These are phyloP conservation scores for Andrena marginata DNA, from an alignment of 2,888 invertebrate genomes.

Conservation along the genomic window DNA sequence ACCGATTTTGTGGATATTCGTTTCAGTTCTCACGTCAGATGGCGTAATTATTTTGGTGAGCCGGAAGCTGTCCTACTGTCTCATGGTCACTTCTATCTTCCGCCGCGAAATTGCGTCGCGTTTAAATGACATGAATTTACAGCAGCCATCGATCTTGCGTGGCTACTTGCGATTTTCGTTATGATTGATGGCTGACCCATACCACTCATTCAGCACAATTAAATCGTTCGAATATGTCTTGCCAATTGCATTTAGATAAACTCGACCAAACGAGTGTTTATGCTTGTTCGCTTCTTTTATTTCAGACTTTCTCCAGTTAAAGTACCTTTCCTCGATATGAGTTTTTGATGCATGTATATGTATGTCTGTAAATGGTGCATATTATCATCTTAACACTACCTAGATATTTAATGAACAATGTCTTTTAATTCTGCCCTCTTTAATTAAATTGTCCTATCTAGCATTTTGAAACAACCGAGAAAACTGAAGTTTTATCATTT, in stretches of 20 bases:
- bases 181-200: conserved; percentile 40
- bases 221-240: conserved; percentile 7
- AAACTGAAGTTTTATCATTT: too few species aligned
- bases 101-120: conserved; percentile 13
- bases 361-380: neutral
- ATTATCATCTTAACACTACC: too few species aligned
- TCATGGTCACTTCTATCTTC: neutral
- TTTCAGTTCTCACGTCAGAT: neutral
- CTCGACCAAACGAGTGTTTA: neutral
- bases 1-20: conserved; percentile 23
- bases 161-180: conserved; percentile 45
- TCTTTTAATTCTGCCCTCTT: too few species aligned
- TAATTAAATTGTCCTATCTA: too few species aligned
- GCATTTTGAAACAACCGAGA: too few species aligned
- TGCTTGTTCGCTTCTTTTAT: neutral
- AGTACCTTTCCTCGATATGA: neutral
- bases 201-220: neutral
- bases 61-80: neutral
- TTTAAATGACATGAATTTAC: conserved; percentile 47
- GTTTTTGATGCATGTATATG: neutral
- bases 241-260: neutral
- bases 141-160: conserved; percentile 42
- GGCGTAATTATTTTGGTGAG: neutral
- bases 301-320: neutral
- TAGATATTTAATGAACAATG: too few species aligned